Percentiles rank a stretch among this genome's conserved stretches.
phyloP scores from a whole-genome alignment of 2,113 vertebrate species.

The Microcebus lehilahytsara region DNA sequence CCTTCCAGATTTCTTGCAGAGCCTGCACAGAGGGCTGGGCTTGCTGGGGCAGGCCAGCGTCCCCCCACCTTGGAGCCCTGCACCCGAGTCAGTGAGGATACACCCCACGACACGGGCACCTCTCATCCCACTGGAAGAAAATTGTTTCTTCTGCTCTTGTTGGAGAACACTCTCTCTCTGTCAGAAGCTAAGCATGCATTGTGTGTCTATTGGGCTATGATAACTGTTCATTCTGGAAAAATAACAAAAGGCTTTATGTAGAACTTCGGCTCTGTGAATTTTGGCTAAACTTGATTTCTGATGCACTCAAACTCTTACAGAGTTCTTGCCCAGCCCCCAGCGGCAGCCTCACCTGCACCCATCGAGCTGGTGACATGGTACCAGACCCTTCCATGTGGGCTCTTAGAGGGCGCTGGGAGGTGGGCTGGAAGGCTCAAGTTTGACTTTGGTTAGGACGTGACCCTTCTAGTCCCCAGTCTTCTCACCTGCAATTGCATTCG shows the following conservation, averaged over 20 bases:
- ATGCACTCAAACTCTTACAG: background rate
- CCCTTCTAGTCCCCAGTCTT: background rate
- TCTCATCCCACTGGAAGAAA: background rate
- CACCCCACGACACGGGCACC: accelerated
- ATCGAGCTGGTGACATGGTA: accelerated
- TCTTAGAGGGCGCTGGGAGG: accelerated
- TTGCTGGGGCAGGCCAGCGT: background rate
- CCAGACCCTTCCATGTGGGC: accelerated
- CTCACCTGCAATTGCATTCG: background rate
- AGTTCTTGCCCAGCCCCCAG: background rate
- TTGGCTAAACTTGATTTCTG: background rate
- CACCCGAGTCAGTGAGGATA: accelerated
- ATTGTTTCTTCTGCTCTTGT: background rate
- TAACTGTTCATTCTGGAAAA: background rate
- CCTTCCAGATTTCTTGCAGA: background rate
- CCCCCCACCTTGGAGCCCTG: background rate
- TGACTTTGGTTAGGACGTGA: background rate
- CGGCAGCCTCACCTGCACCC: accelerated
- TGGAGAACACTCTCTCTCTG: background rate
- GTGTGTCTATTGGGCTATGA: too few species aligned
- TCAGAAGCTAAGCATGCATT: background rate
- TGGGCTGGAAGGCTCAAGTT: background rate
- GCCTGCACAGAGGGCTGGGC: accelerated
- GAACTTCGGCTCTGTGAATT: background rate
- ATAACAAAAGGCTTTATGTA: background rate